These are phyloP conservation scores for Drosophila orosa DNA, from an alignment of 1,140 invertebrate species.

Conservation along the genomic window DNA sequence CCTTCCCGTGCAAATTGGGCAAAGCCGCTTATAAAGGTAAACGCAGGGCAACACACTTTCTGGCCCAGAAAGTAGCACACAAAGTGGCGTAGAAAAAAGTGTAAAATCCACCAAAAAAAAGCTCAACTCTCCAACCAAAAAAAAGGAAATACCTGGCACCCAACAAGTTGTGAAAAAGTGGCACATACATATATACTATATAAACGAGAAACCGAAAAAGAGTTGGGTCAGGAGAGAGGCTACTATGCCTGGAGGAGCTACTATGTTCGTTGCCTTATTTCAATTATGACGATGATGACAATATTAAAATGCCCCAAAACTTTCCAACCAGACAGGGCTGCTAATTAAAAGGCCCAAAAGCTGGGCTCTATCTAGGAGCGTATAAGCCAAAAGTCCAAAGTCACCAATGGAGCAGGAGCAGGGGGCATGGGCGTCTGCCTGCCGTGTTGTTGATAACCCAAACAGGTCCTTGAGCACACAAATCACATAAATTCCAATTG, in stretches of 20 bases:
- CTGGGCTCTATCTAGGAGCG: slow-evolving; percentile 35
- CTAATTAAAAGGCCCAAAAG: slow-evolving; percentile 75
- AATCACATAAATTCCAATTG: slow-evolving; percentile 84
- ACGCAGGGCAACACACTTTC: slow-evolving; percentile 72
- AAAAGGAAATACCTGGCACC: slow-evolving; percentile 15
- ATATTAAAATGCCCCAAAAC: slow-evolving; percentile 71
- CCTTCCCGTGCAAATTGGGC: slow-evolving; percentile 62
- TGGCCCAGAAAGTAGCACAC: slow-evolving; percentile 74
- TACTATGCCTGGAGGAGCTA: slow-evolving; percentile 37
- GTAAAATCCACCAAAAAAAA: slow-evolving; percentile 29
- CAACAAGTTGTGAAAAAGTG: slow-evolving; percentile 74
- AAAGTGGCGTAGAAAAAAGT: slow-evolving; percentile 54
- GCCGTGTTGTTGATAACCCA: slow-evolving; percentile 81
- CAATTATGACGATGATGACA: slow-evolving; percentile 78
- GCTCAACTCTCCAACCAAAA: slow-evolving; percentile 2
- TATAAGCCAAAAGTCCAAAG: slow-evolving; percentile 75
- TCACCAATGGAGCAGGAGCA: slow-evolving; percentile 46
- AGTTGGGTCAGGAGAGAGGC: slow-evolving; percentile 45
- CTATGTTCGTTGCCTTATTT: slow-evolving; percentile 63
- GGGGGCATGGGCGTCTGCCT: slow-evolving; percentile 35
- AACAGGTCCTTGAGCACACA: slow-evolving; percentile 80
- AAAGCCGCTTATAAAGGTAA: slow-evolving; percentile 83
- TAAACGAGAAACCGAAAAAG: slow-evolving; percentile 39
- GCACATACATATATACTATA: slow-evolving; percentile 33
- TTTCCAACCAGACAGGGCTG: slow-evolving; percentile 41